Evolutionary conservation across 2,797 vertebrate species (phyloP).

Genomic region (Morus bassanus): DNA sequence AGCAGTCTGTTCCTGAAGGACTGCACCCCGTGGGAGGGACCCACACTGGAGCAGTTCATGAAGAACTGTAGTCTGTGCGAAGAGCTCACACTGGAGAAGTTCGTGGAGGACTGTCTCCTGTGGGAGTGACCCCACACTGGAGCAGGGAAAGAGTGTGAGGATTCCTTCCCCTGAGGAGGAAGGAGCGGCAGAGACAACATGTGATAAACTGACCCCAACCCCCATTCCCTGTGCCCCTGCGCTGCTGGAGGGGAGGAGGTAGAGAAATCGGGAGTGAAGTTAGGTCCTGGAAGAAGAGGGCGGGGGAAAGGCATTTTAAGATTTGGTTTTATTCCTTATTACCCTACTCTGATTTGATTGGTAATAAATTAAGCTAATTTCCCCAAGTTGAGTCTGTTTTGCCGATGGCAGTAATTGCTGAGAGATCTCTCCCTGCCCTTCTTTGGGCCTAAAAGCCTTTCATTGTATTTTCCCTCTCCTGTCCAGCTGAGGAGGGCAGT

Average conservation of each 20-base stretch:
- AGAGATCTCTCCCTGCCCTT: not conserved
- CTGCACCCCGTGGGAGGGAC: too few species aligned
- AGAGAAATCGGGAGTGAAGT: not conserved
- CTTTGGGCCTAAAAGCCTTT: not conserved
- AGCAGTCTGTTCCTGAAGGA: not conserved
- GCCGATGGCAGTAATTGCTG: not conserved
- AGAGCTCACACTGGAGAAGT: not conserved
- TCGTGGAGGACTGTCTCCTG: not conserved
- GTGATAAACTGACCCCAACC: not conserved
- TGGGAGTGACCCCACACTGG: not conserved
- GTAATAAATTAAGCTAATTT: not conserved
- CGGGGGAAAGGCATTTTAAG: not conserved
- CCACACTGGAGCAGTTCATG: not conserved
- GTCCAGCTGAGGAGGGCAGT: not conserved
- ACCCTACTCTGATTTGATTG: not conserved
- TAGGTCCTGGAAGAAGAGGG: not conserved
- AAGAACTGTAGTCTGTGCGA: not conserved
- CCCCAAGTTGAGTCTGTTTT: not conserved
- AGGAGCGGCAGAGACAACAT: not conserved
- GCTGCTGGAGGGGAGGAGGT: rapidly evolving
- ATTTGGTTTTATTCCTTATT: not conserved
- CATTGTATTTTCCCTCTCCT: not conserved
- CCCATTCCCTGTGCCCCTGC: not conserved
- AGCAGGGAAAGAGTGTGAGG: not conserved
- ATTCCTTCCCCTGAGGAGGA: not conserved